Percentiles rank a stretch among this genome's conserved stretches.
phyloP scores from a whole-genome alignment of 2,888 invertebrate species.

The Cinara cedri region DNA sequence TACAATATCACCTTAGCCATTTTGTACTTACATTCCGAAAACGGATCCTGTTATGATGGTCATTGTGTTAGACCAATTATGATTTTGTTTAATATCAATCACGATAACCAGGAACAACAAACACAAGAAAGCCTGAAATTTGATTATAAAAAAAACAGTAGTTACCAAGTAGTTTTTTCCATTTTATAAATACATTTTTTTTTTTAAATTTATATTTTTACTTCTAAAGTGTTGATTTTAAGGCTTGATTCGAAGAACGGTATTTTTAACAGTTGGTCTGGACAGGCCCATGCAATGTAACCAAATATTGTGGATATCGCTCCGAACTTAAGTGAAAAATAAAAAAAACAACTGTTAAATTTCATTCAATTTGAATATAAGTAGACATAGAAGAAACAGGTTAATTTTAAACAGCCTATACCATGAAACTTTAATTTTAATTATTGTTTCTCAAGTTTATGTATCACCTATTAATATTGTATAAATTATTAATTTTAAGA shows the following conservation, averaged over 20 bases:
- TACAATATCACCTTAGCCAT: too few species aligned
- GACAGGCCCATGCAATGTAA: background rate
- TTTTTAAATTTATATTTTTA: background rate
- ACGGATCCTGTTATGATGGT: background rate
- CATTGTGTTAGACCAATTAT: background rate
- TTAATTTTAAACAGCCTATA: background rate
- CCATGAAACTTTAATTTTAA: too few species aligned
- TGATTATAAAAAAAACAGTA: too few species aligned
- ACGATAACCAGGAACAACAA: background rate
- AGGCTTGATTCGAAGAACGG: background rate
- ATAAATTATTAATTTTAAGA: too few species aligned
- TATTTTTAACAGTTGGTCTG: conserved; percentile 11
- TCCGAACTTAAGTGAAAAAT: background rate
- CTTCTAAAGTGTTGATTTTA: background rate
- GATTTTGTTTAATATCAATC: background rate
- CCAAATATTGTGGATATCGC: conserved; percentile 34
- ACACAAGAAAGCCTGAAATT: conserved; percentile 8
- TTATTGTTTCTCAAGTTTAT: background rate
- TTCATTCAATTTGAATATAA: too few species aligned
- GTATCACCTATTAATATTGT: too few species aligned
- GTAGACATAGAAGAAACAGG: background rate
- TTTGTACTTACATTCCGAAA: conserved; percentile 7
- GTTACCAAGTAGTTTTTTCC: background rate
- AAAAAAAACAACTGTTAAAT: background rate
- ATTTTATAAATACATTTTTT: background rate